A percentile compares a stretch with the other conserved stretches of the same genome.
Conservation (phyloP, 1,140 invertebrate genomes). For the Nylanderia fulva region DNA sequence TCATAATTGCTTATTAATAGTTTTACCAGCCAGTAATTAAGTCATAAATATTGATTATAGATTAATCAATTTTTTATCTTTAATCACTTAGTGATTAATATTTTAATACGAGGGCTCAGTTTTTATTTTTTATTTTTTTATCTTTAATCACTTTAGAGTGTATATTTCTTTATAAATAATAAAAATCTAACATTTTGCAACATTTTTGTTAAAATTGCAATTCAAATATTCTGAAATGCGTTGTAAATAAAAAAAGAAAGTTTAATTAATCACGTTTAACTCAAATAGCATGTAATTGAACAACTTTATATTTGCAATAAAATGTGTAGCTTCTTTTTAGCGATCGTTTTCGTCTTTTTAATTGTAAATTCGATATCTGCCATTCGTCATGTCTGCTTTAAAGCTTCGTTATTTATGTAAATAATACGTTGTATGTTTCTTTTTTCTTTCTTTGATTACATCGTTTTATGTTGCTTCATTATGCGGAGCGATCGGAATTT, state of each 20-base stretch:
- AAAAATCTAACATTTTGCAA: not conserved
- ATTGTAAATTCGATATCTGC: not conserved
- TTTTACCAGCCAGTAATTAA: not conserved
- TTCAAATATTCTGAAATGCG: not conserved
- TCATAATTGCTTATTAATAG: constrained; percentile 1
- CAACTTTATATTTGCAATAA: not conserved
- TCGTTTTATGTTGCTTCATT: not conserved
- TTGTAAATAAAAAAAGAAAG: not conserved
- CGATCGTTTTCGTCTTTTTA: not conserved
- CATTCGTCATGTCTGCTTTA: not conserved
- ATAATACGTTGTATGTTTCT: not conserved
- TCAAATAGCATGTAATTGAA: not conserved
- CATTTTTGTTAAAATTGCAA: not conserved
- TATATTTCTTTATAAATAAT: not conserved
- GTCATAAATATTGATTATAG: not conserved
- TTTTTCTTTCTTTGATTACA: not conserved
- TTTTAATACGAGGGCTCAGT: too few species aligned
- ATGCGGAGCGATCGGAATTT: not conserved
- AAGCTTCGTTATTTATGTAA: constrained; percentile 4
- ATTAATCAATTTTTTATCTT: not conserved
- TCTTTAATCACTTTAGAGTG: not conserved
- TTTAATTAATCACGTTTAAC: constrained; percentile 3
- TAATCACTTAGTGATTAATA: too few species aligned
- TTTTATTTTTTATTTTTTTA: too few species aligned
- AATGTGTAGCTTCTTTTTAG: not conserved